Percentiles rank a stretch among this genome's conserved stretches.
phyloP scores from a whole-genome alignment of 2,888 invertebrate genomes.

The Raillietiella orientalis region DNA sequence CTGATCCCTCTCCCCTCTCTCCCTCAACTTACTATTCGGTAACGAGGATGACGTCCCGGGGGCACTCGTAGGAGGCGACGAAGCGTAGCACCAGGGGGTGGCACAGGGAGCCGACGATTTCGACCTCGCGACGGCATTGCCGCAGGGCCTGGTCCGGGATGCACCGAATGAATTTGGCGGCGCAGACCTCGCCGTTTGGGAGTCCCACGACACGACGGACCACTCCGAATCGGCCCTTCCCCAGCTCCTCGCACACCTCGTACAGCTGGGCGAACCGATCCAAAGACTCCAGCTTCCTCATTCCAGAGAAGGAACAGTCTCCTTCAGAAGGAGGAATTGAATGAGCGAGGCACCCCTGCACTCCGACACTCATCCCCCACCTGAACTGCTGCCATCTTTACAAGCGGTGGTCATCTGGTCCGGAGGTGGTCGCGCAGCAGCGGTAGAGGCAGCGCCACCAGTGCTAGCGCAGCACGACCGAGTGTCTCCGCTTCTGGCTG shows the following conservation, averaged over 20 bases:
- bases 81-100: slow-evolving; percentile 58
- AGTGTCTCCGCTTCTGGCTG: no score
- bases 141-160: slow-evolving; percentile 34
- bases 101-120: slow-evolving; percentile 45
- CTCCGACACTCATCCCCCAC: no score
- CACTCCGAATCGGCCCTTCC: slow-evolving; percentile 36
- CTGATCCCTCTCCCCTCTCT: no score
- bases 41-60: slow-evolving; percentile 45
- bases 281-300: slow-evolving; percentile 19
- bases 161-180: slow-evolving; percentile 50
- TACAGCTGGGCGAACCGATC: slow-evolving; percentile 24
- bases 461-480: no score
- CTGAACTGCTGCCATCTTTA: no score
- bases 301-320: slow-evolving; percentile 2
- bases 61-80: slow-evolving; percentile 41
- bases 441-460: no score
- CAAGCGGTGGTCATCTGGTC: no score
- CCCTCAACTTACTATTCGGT: slow-evolving; percentile 53
- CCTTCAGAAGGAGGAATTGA: neutral
- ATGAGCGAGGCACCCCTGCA: no score
- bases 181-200: slow-evolving; percentile 25
- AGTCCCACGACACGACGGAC: slow-evolving; percentile 24
- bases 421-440: no score
- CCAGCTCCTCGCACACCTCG: slow-evolving; percentile 32
- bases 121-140: slow-evolving; percentile 45